Evolutionary conservation across 2,797 vertebrate species (phyloP).

Genomic region (Phalloptychus januarius): DNA sequence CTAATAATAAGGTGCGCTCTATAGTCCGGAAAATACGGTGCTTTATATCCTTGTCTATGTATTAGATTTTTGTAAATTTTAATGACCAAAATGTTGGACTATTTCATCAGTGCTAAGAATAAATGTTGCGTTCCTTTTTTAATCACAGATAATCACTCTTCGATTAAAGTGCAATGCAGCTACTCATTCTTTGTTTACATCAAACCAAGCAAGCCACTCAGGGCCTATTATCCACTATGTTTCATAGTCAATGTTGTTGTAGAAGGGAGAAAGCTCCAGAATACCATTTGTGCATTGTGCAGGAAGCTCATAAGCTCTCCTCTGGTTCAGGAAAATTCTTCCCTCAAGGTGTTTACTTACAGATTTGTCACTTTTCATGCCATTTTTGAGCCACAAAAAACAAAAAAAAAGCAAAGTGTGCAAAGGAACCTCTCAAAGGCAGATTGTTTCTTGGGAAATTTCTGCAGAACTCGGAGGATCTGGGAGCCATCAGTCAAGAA

Average conservation of each 20-base stretch:
- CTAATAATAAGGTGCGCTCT: too few relatives aligned
- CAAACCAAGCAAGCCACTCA: not conserved
- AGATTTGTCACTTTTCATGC: not conserved
- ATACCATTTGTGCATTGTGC: constrained; percentile 5
- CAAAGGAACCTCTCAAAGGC: not conserved
- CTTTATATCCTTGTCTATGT: not conserved
- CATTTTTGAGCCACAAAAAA: constrained; percentile 3
- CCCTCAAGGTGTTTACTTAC: not conserved
- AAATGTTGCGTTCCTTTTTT: not conserved
- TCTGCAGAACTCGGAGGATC: not conserved
- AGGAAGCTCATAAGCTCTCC: not conserved
- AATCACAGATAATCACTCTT: not conserved
- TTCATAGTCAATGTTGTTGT: not conserved
- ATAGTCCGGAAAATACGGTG: too few relatives aligned
- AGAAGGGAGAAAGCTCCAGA: not conserved
- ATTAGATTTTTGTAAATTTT: not conserved
- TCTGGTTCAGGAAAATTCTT: not conserved
- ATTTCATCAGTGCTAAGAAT: not conserved
- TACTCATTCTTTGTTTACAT: not conserved
- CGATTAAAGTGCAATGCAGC: not conserved
- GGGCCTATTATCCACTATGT: not conserved
- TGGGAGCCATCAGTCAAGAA: constrained; percentile 6
- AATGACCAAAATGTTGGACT: not conserved
- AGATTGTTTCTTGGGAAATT: not conserved
- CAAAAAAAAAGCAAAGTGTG: not conserved